These are phyloP conservation scores for Xanthia icteritia DNA, from an alignment of 2,888 invertebrate species.

Conservation along the genomic window DNA sequence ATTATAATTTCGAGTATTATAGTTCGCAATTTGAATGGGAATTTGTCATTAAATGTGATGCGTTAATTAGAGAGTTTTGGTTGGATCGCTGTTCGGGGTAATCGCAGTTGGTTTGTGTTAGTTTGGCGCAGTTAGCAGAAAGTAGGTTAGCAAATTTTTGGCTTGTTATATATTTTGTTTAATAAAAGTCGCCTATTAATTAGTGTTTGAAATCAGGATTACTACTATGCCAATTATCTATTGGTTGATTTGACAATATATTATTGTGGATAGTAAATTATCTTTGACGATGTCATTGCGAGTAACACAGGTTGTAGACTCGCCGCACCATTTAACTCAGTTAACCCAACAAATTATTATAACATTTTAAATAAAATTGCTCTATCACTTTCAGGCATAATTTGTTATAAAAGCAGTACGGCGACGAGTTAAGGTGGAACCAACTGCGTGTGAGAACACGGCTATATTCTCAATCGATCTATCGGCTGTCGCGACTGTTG, in stretches of 20 bases:
- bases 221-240: background rate
- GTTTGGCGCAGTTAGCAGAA: conserved; percentile 13
- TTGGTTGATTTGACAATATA: background rate
- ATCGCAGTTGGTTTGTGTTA: conserved; percentile 26
- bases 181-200: background rate
- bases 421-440: conserved; percentile 5
- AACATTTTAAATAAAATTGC: conserved; percentile 15
- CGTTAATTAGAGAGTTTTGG: conserved; percentile 32
- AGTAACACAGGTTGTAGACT: background rate
- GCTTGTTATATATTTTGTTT: conserved; percentile 7
- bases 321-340: background rate
- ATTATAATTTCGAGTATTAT: conserved; percentile 60
- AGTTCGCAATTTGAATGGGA: conserved; percentile 51
- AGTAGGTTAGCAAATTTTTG: background rate
- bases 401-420: background rate
- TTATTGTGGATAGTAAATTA: background rate
- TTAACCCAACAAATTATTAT: background rate
- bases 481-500: background rate
- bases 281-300: background rate
- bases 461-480: background rate
- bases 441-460: background rate
- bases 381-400: conserved; percentile 7
- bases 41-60: conserved; percentile 38
- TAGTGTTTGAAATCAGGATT: background rate
- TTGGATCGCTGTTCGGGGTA: conserved; percentile 26